Percentiles rank a stretch among this genome's conserved stretches.
Conservation (phyloP, 2,888 invertebrate species). For the Tetrapedia diversipes region DNA sequence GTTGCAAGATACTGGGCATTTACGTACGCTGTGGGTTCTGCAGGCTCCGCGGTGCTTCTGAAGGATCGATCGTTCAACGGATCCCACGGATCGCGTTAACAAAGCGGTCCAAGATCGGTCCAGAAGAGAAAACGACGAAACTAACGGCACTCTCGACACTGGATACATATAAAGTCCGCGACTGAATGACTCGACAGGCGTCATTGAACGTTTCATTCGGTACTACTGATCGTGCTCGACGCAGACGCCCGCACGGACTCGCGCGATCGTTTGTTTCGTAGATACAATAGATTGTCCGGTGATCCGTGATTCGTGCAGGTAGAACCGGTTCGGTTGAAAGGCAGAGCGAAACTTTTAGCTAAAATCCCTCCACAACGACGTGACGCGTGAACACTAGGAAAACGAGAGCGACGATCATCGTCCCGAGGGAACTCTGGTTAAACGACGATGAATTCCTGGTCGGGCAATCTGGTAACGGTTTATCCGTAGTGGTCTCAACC, state of each 20-base stretch:
- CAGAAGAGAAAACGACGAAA: conserved; percentile 30
- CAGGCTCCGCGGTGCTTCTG: conserved; percentile 34
- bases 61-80: conserved; percentile 16
- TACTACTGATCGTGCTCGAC: conserved; percentile 27
- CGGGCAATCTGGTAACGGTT: conserved; percentile 55
- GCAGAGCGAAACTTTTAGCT: conserved; percentile 27
- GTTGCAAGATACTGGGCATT: neutral
- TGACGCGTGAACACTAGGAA: conserved; percentile 11
- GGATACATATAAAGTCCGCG: conserved; percentile 19
- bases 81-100: neutral
- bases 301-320: conserved; percentile 10
- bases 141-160: conserved; percentile 18
- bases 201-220: conserved; percentile 39
- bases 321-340: conserved; percentile 13
- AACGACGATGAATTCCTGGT: conserved; percentile 27
- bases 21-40: conserved; percentile 43
- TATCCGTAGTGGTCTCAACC: conserved; percentile 55
- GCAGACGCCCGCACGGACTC: conserved; percentile 54
- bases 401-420: conserved; percentile 14
- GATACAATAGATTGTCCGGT: neutral
- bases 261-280: conserved; percentile 21
- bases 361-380: conserved; percentile 56
- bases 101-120: neutral
- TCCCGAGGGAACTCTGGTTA: neutral
- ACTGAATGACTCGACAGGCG: conserved; percentile 36